A percentile compares a stretch with the other conserved stretches of the same genome.
Conservation (phyloP, 1,140 invertebrate genomes). For the Eueides isabella region DNA sequence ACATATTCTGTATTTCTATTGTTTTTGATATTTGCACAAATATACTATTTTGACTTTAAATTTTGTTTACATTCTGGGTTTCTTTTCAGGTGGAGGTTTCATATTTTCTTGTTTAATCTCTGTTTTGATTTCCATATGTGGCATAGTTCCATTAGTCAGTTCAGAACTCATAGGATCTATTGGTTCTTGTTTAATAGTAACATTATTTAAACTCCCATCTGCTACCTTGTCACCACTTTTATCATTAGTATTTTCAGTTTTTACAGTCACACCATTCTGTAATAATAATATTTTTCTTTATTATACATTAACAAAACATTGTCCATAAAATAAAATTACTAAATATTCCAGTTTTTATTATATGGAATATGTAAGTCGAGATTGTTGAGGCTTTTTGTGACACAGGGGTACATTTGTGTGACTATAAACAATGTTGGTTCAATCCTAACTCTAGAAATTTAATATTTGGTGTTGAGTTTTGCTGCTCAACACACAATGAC, state of each 20-base stretch:
- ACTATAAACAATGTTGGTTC: too few relatives aligned
- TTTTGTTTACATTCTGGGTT: slow-evolving; percentile 82
- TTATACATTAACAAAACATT: background rate
- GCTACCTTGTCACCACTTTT: slow-evolving; percentile 59
- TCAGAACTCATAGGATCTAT: slow-evolving; percentile 63
- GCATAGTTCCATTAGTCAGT: slow-evolving; percentile 69
- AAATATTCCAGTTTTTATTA: background rate
- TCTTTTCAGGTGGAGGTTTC: slow-evolving; percentile 95
- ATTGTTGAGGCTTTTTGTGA: too few relatives aligned
- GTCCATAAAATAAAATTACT: background rate
- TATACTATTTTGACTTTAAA: background rate
- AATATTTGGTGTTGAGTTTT: too few relatives aligned
- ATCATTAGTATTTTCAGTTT: slow-evolving; percentile 73
- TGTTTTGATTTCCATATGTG: slow-evolving; percentile 83
- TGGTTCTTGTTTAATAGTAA: slow-evolving; percentile 79
- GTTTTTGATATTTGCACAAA: background rate
- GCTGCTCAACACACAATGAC: too few relatives aligned
- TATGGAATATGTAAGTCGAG: too few relatives aligned
- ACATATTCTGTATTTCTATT: too few relatives aligned
- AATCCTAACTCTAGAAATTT: too few relatives aligned
- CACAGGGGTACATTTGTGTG: too few relatives aligned
- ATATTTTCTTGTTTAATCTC: slow-evolving; percentile 89
- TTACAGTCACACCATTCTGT: slow-evolving; percentile 75
- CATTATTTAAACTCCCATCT: slow-evolving; percentile 61
- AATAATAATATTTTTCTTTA: background rate